Evolutionary conservation across 1,140 invertebrate species (phyloP).

Genomic region (Pseudachorutes palmiensis): DNA sequence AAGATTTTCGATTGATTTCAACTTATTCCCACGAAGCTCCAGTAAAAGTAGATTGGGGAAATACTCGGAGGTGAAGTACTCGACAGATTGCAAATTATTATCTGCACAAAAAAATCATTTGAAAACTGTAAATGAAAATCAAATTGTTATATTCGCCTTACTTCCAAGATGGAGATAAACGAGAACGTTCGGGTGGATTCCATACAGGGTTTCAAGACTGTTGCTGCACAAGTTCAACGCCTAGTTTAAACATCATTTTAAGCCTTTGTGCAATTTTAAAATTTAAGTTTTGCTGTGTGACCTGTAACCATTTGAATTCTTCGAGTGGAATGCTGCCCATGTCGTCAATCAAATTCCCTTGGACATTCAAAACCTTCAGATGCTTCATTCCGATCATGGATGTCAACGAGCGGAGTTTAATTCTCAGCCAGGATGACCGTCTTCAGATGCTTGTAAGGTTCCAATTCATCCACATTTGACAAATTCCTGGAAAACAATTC

Average conservation of each 20-base stretch:
- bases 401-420: background rate
- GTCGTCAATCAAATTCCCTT: slow-evolving; percentile 13
- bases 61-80: background rate
- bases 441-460: background rate
- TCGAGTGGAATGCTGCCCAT: slow-evolving; percentile 7
- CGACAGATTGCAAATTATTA: slow-evolving; percentile 3
- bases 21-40: slow-evolving; percentile 21
- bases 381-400: background rate
- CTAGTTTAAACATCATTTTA: slow-evolving; percentile 7
- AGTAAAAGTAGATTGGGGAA: slow-evolving; percentile 16
- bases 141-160: background rate
- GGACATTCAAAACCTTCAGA: slow-evolving; percentile 13
- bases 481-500: background rate
- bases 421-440: background rate
- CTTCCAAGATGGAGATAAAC: slow-evolving; percentile 18
- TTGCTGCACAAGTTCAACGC: slow-evolving; percentile 13
- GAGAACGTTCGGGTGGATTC: slow-evolving; percentile 16
- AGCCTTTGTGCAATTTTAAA: slow-evolving; percentile 8
- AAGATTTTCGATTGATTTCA: slow-evolving; percentile 5
- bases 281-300: background rate
- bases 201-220: slow-evolving; percentile 8
- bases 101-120: slow-evolving; percentile 14
- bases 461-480: background rate
- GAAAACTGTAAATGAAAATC: background rate
- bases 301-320: slow-evolving; percentile 12